Evolutionary conservation across 2,797 vertebrate species (phyloP).

Genomic region (Platalea minor): DNA sequence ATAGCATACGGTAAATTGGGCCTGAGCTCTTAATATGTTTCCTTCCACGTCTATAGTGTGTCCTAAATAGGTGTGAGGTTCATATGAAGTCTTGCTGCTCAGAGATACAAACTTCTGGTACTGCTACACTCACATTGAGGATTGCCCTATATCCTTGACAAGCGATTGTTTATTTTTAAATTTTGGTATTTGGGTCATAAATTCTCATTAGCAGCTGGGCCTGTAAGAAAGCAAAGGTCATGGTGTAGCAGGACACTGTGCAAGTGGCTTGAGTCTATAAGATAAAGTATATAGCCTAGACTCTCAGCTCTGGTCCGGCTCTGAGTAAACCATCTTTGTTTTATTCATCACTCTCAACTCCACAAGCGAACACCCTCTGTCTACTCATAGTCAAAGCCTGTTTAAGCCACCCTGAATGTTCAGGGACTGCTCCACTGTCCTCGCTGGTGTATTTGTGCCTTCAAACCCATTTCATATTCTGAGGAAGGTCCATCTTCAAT

Average conservation of each 20-base stretch:
- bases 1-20: neutral
- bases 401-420: neutral
- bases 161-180: neutral
- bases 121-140: fast-evolving
- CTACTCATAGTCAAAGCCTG: neutral
- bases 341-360: neutral
- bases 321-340: neutral
- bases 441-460: neutral
- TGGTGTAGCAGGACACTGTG: fast-evolving
- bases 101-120: neutral
- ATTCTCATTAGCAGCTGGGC: neutral
- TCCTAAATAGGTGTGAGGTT: neutral
- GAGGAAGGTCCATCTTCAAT: neutral
- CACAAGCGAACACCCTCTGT: neutral
- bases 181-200: fast-evolving
- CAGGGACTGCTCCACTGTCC: neutral
- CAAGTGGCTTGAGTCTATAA: neutral
- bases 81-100: fast-evolving
- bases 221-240: neutral
- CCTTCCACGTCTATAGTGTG: neutral
- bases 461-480: neutral
- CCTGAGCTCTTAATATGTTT: neutral
- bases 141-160: neutral
- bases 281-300: neutral
- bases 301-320: neutral